These are phyloP conservation scores for Drosophila ohnishii DNA, from an alignment of 1,140 invertebrate species.

Conservation along the genomic window DNA sequence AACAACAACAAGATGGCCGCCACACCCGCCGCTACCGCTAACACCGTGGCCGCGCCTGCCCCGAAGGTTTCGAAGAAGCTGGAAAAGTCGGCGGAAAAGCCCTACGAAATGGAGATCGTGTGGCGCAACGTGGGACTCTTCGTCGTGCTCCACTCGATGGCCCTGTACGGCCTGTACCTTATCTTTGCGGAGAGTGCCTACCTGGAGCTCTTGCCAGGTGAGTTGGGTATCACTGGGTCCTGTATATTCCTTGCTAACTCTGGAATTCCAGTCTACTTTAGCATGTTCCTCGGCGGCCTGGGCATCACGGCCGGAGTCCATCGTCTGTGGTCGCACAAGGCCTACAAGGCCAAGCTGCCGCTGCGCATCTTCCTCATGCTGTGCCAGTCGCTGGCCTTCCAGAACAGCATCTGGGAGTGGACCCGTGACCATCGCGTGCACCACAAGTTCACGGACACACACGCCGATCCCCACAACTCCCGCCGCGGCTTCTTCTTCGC, in stretches of 20 bases:
- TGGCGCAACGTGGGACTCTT: slow-evolving; percentile 91
- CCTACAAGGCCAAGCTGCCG: slow-evolving; percentile 91
- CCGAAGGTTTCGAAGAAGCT: slow-evolving; percentile 32
- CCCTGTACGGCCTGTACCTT: slow-evolving; percentile 87
- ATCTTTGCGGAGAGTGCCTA: slow-evolving; percentile 86
- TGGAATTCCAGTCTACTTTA: slow-evolving; percentile 51
- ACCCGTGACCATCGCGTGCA: slow-evolving; percentile 86
- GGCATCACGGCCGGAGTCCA: slow-evolving; percentile 93
- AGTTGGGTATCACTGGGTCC: slow-evolving; percentile 62
- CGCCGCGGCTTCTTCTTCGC: slow-evolving; percentile 87
- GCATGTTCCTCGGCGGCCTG: slow-evolving; percentile 83
- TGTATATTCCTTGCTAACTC: not conserved
- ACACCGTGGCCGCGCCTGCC: slow-evolving; percentile 15
- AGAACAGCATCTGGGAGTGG: slow-evolving; percentile 85
- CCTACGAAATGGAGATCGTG: slow-evolving; percentile 85
- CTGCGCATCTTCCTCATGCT: slow-evolving; percentile 85
- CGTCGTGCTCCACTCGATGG: slow-evolving; percentile 86
- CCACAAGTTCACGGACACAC: slow-evolving; percentile 88
- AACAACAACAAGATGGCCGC: slow-evolving; percentile 73
- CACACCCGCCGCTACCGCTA: slow-evolving; percentile 35
- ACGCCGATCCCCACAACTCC: slow-evolving; percentile 88
- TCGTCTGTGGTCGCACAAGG: slow-evolving; percentile 91
- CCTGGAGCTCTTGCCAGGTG: slow-evolving; percentile 86
- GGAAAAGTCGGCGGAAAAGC: slow-evolving; percentile 33
- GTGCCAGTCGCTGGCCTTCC: slow-evolving; percentile 84